phyloP scores from a whole-genome alignment of 2,888 invertebrate genomes.

The Amphipyra berbera region DNA sequence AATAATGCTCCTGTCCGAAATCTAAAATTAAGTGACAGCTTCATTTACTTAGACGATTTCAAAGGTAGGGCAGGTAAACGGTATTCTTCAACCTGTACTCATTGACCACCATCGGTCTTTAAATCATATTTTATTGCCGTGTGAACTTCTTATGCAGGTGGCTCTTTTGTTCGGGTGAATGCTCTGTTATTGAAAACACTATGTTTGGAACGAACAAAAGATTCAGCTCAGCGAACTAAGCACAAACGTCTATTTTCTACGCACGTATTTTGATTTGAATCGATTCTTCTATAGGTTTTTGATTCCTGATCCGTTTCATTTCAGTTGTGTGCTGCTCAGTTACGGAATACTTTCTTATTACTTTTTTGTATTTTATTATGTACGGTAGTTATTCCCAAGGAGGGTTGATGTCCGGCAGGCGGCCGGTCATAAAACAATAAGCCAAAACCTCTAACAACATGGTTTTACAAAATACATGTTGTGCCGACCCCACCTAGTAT shows the following conservation, averaged over 20 bases:
- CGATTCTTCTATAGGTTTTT: slow-evolving; percentile 27
- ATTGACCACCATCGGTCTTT: slow-evolving; percentile 52
- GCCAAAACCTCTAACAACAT: too few species aligned
- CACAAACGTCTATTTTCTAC: slow-evolving; percentile 40
- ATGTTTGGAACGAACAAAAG: slow-evolving; percentile 46
- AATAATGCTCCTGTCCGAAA: slow-evolving; percentile 2
- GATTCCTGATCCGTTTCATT: slow-evolving; percentile 21
- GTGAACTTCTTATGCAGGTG: slow-evolving; percentile 75
- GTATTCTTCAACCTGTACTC: slow-evolving; percentile 25
- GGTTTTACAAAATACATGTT: too few species aligned
- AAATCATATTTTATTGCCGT: slow-evolving; percentile 75
- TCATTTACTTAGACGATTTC: too few species aligned
- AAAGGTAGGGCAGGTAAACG: slow-evolving; percentile 14
- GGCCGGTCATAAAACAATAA: too few species aligned
- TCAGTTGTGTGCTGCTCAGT: slow-evolving; percentile 18
- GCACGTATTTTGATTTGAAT: slow-evolving; percentile 50
- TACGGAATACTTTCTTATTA: slow-evolving; percentile 5
- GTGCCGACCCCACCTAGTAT: too few species aligned
- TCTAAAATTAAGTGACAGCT: background rate
- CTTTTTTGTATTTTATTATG: background rate
- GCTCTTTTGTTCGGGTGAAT: slow-evolving; percentile 68
- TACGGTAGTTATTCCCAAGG: too few species aligned
- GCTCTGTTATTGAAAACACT: slow-evolving; percentile 55
- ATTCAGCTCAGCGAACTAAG: slow-evolving; percentile 40
- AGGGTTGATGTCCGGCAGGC: too few species aligned